Evolutionary conservation across 1,140 invertebrate genomes (phyloP), one percentile per base, ranked within the genome.

Genomic region (Penaeus vannamei): DNA sequence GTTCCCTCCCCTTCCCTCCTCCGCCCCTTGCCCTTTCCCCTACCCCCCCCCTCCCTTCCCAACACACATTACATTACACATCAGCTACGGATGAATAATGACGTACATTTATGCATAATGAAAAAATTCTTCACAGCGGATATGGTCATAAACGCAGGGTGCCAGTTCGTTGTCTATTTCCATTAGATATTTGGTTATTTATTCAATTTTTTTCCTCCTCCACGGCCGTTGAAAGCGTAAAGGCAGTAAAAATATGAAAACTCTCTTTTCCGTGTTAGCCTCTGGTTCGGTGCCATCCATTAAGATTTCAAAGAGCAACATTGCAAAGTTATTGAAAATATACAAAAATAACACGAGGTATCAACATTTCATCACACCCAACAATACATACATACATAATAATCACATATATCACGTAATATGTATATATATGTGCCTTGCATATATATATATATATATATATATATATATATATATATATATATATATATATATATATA

Each of bases 21-120:
- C 46, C 46, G 19, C 10, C 8, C 19, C 32, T 8, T 5, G 46
- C 19, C 82, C n/a, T n/a, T 23, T 32, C 46, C 26, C 85, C 29
- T 22, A 29, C 85, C 8, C 72, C 59, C 7, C 59, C 22, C 42
- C 60, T 61, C 64, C 64, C 72, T 80, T 19, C 87, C 81, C 22
- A 10, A 69, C 81, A 89, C 87, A 89, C 87, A 89, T 89, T 89
- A 89, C 87, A 89, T 89, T 89, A 89, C 81, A 89, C 87, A 89
- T 89, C 87, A 89, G 72, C 81, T 84, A 83, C 81, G 87, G 82
- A 89, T 89, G 87, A 89, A 89, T 89, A 89, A 89, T 89, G 87
- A 89, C 87, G 81, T 84, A 84, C 87, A 89, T 89, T 89, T 89
- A 89, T 89, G 87, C 87, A 89, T 89, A 89, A 89, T 89, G 87